A percentile compares a stretch with the other conserved stretches of the same genome.
These are phyloP conservation scores for Euura lappo DNA, from an alignment of 1,140 invertebrate genomes.

Conservation along the genomic window DNA sequence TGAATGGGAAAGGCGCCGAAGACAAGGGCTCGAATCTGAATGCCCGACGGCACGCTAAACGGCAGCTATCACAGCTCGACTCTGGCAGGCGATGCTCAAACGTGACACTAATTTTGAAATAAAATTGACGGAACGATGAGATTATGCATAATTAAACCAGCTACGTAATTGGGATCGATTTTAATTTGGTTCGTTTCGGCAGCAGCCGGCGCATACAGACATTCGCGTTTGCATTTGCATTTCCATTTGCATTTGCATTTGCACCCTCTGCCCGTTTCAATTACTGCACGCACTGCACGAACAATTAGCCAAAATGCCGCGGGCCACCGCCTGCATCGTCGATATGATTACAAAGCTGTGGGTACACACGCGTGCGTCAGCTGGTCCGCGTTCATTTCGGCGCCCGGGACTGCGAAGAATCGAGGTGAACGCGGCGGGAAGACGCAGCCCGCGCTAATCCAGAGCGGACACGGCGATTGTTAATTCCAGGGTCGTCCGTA, in stretches of 20 bases:
- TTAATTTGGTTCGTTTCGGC: neutral
- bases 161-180: no score
- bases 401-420: no score
- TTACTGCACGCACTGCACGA: neutral
- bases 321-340: neutral
- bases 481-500: slow-evolving; percentile 6
- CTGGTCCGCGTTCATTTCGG: no score
- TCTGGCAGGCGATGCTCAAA: no score
- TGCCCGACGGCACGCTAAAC: no score
- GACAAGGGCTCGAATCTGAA: neutral
- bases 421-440: no score
- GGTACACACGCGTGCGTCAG: no score
- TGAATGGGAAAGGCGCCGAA: neutral
- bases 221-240: neutral
- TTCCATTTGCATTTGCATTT: neutral
- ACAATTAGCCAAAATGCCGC: slow-evolving; percentile 2
- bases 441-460: neutral
- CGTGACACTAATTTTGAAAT: no score
- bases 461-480: neutral
- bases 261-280: neutral
- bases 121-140: no score
- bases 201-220: neutral
- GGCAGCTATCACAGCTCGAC: no score
- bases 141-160: no score
- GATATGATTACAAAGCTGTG: neutral